Percentiles rank a stretch among this genome's conserved stretches.
Evolutionary conservation across 1,140 invertebrate genomes (phyloP).

Genomic region (Scaptomyza graminum): DNA sequence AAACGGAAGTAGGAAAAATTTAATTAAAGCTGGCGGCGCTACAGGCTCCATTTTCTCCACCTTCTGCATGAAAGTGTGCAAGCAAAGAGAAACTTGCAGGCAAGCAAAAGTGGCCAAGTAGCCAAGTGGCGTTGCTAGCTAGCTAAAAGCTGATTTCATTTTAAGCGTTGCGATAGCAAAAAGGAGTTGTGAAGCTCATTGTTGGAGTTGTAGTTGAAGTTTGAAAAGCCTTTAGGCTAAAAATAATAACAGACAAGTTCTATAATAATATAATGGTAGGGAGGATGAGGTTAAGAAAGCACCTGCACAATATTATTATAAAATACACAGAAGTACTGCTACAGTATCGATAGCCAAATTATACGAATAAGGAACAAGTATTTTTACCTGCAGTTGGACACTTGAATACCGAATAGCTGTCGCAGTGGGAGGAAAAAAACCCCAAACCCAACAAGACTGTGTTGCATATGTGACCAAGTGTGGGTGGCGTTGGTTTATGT

Average conservation of each 20-base stretch:
- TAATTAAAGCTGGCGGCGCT: conserved; percentile 73
- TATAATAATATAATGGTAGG: background rate
- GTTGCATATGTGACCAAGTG: background rate
- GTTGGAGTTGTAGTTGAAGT: background rate
- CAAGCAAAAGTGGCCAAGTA: conserved; percentile 29
- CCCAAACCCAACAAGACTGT: background rate
- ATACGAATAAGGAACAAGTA: background rate
- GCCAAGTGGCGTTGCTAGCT: conserved; percentile 22
- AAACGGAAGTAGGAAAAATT: conserved; percentile 74
- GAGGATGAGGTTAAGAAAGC: background rate
- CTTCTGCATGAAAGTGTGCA: too few species aligned
- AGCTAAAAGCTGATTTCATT: conserved; percentile 52
- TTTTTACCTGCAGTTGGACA: conserved; percentile 32
- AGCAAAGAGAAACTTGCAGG: conserved; percentile 6
- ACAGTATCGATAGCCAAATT: conserved; percentile 20
- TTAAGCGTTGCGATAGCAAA: conserved; percentile 37
- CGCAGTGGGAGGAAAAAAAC: conserved; percentile 5
- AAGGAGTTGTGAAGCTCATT: background rate
- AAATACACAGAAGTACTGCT: background rate
- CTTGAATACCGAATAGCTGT: conserved; percentile 28
- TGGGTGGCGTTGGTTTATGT: background rate
- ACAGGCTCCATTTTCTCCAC: conserved; percentile 31
- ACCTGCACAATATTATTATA: background rate
- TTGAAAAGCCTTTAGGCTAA: conserved; percentile 15
- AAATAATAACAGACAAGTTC: conserved; percentile 15